Evolutionary conservation across 2,797 vertebrate genomes (phyloP), one percentile per base, ranked within the genome.

Genomic region (Sebastes kiyomatsui): DNA sequence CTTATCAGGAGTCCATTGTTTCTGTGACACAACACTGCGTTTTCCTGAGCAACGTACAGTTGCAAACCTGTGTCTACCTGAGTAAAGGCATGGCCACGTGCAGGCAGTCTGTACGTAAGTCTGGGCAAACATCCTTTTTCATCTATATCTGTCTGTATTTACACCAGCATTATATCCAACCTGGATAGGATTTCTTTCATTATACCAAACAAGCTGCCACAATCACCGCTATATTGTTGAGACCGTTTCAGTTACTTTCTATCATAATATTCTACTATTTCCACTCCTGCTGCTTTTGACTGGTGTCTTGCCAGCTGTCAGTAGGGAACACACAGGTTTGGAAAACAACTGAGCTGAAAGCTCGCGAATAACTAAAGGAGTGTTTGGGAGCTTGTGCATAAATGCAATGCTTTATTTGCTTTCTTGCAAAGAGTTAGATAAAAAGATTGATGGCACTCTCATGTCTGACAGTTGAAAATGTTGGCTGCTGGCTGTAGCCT

Each of bases 61-160:
- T 96, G 87, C 97, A 97, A 2, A 97, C 96, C 89, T 97, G 96
- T 96, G 96, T 97, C 91, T 97, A 97, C 95, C 96, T 97, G 90
- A 95, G 96, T 94, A 97, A 96, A 92, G 96, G 96, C 93, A 95
- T 95, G 93, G 96, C 96, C 73, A 95, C 96, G 90, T 95, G 94
- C 95, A 96, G 96, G 93, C 96, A 95, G 94, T 93, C 96, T 97
- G 97, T 98, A 97, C 96, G 96, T 97, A 97, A 97, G 97, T 97
- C 86, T 90, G 82, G 78, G 82, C 80, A 89, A 88, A 88, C 80
- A 79, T 5, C 20, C 6, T 60, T 67, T 35, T 32, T 72, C 23
- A 72, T 64, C 14, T 54, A 2, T 25, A 61, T 32, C 33, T 80
- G 55, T 75, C 38, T 80, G 27, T 60, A 22, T 67, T 76, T 46